Base-by-base conservation (phyloP, 2,797 vertebrate genomes). In the Cyprinella venusta region DNA sequence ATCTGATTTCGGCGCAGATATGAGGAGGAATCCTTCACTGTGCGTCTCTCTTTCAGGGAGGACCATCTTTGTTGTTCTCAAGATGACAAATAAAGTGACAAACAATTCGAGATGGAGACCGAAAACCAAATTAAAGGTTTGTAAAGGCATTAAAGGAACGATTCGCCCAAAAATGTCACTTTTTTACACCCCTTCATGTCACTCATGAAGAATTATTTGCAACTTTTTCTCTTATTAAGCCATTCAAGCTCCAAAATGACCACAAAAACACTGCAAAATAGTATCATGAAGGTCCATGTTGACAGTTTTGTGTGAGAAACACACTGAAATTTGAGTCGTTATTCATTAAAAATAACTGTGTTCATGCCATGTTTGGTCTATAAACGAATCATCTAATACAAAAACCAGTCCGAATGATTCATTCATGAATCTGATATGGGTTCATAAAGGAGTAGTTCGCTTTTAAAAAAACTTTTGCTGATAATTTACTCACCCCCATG, bases 1-100 rank as follows among this genome's bases (percentile, higher is more conserved):
- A 86, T 86, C 72, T 88, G 78, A 86, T 89, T 85, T 86, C 80
- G 79, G 86, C 78, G 83, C 90, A 63, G 50, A 79, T 69, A 79
- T 26, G 64, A 69, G 42, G 54, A 24, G 50, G 54, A 16, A 76
- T 81, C 6, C 40, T 18, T 74, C 79, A 82, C 76, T 40, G 63
- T 12, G 42, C 24, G 67, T 67, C 63, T 81, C 76, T 76, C 48
- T 59, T 13, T 68, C 54, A 69, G 64, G 74, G 3, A 0, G 69
- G 33, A 33, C 24, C 8, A 1, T 15, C 5, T 70, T 74, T 80
- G 16, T 69, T 81, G 64, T 67, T 40, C 15, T 74, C 15, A 52
- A 64, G 5, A 38, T 33, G 59, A 30, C 63, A 52, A 52, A 79
- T 42, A 38, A 12, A 8, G 7, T n/a, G 38, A 36, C 40, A 33